Conservation (phyloP, 2,797 vertebrate species). For the Mormyrus proboscirostris region DNA sequence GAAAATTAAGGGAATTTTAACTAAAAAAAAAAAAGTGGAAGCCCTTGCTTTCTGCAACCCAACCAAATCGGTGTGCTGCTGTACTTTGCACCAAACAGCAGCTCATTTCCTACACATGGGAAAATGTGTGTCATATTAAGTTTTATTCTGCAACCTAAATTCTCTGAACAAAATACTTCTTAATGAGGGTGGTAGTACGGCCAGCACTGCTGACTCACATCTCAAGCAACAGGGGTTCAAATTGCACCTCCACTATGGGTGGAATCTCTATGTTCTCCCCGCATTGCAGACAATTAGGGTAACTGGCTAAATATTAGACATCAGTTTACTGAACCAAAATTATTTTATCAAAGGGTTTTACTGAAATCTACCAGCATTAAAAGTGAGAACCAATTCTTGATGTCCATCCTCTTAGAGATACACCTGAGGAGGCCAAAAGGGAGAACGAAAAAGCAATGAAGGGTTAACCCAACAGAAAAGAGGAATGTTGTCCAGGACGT, state of each 20-base stretch:
- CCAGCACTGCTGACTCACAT: neutral
- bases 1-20: neutral
- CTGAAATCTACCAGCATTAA: neutral
- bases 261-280: neutral
- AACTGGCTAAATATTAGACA: neutral
- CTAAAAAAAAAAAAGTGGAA: neutral
- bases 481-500: slow-evolving; percentile 13
- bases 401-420: neutral
- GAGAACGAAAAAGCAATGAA: slow-evolving; percentile 14
- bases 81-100: neutral
- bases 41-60: neutral
- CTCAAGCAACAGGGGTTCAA: neutral
- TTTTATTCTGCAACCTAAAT: neutral
- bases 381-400: neutral
- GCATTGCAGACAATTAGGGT: neutral
- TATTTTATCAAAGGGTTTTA: neutral
- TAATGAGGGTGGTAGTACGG: neutral
- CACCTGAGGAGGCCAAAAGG: neutral
- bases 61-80: neutral
- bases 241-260: neutral
- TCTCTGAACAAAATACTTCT: neutral
- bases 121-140: neutral
- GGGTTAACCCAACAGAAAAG: slow-evolving; percentile 25
- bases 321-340: neutral
- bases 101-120: neutral